phyloP scores from a whole-genome alignment of 1,140 invertebrate species.

The Atta cephalotes region DNA sequence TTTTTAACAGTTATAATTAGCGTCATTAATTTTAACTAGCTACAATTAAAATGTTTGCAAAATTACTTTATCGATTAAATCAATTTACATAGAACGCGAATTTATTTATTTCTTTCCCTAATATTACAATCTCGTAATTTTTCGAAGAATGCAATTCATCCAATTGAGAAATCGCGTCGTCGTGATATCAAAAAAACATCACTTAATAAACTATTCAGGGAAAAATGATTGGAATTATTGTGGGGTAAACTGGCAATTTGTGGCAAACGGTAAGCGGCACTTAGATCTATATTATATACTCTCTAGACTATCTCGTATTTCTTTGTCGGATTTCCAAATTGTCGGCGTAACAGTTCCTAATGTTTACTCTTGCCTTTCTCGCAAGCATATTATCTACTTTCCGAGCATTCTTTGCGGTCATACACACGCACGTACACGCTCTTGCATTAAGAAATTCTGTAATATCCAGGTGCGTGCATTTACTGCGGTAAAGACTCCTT shows the following conservation, averaged over 20 bases:
- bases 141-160: background rate
- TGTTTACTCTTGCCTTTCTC: conserved; percentile 54
- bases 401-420: conserved; percentile 35
- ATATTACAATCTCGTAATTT: background rate
- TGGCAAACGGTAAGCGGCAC: conserved; percentile 28
- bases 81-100: background rate
- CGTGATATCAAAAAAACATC: conserved; percentile 7
- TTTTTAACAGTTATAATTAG: background rate
- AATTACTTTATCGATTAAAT: background rate
- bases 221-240: conserved; percentile 42
- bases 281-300: background rate
- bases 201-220: conserved; percentile 5
- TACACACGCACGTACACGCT: conserved; percentile 20
- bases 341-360: conserved; percentile 34
- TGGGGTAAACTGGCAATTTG: conserved; percentile 38
- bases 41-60: background rate
- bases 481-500: conserved; percentile 6
- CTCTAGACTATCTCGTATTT: background rate
- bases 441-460: conserved; percentile 31
- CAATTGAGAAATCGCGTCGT: background rate
- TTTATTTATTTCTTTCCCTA: background rate
- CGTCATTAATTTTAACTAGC: background rate
- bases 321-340: conserved; percentile 46
- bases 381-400: conserved; percentile 37
- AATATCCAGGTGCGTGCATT: conserved; percentile 22